These are phyloP conservation scores for Diceros bicornis DNA, from an alignment of 2,797 vertebrate genomes.

Conservation along the genomic window DNA sequence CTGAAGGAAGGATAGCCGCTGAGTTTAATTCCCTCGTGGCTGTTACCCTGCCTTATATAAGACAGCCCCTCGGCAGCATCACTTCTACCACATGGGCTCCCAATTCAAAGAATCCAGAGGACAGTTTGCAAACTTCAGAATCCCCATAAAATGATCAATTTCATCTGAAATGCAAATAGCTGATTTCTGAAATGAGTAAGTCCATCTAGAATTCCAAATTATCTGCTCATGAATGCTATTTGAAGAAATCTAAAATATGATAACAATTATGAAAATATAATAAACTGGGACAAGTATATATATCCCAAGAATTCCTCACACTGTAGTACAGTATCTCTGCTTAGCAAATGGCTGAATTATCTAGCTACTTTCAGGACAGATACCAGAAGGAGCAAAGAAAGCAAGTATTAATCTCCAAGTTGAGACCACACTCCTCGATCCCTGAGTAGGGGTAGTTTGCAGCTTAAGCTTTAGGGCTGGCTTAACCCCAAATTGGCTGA, in stretches of 20 bases:
- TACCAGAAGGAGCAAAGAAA: constrained; percentile 4
- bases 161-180: background rate
- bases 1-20: background rate
- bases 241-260: constrained; percentile 45
- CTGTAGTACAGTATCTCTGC: background rate
- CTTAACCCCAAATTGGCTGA: background rate
- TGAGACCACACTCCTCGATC: background rate
- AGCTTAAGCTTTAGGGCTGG: background rate
- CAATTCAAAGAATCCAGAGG: background rate
- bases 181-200: background rate
- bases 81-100: background rate
- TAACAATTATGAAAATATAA: background rate
- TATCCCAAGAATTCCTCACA: background rate
- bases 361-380: background rate
- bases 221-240: background rate
- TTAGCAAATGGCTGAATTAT: background rate
- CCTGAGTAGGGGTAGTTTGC: background rate
- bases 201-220: background rate
- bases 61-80: background rate
- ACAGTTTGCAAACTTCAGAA: background rate
- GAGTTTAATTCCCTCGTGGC: background rate
- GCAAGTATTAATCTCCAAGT: background rate
- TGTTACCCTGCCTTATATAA: background rate
- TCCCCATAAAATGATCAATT: background rate
- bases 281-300: background rate